Evolutionary conservation across 2,113 vertebrate genomes (phyloP).

Genomic region (Tragelaphus imberbis): DNA sequence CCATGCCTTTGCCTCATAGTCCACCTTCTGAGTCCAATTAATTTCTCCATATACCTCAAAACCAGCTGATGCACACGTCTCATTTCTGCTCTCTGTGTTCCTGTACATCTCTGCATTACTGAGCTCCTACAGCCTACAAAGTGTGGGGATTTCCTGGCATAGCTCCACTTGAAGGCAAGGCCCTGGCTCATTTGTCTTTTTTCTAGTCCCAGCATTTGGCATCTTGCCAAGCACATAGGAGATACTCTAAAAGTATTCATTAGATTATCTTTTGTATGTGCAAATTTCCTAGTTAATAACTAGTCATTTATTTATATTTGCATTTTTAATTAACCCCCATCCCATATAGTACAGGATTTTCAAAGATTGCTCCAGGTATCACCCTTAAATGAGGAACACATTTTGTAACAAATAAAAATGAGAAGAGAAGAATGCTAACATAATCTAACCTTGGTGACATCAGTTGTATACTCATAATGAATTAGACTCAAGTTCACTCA

Average conservation of each 20-base stretch:
- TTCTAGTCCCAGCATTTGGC: not conserved
- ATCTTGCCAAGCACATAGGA: not conserved
- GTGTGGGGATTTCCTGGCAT: not conserved
- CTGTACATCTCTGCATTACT: accelerated
- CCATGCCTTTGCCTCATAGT: not conserved
- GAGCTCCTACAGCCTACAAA: not conserved
- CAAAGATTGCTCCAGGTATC: not conserved
- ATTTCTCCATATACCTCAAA: not conserved
- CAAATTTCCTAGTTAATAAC: not conserved
- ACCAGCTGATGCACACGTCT: not conserved
- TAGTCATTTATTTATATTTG: not conserved
- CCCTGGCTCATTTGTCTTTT: not conserved
- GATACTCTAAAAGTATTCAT: not conserved
- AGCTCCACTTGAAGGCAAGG: not conserved
- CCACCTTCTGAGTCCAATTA: not conserved
- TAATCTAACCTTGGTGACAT: not conserved
- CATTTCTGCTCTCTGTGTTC: not conserved
- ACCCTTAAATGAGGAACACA: not conserved
- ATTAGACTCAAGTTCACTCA: not conserved
- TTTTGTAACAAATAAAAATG: not conserved
- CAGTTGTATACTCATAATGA: not conserved
- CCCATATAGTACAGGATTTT: not conserved
- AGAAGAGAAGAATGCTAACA: not conserved
- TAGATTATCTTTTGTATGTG: not conserved
- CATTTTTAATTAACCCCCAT: not conserved